Base-by-base conservation (phyloP, 2,888 invertebrate genomes). In the Schrankia costaestrigalis region DNA sequence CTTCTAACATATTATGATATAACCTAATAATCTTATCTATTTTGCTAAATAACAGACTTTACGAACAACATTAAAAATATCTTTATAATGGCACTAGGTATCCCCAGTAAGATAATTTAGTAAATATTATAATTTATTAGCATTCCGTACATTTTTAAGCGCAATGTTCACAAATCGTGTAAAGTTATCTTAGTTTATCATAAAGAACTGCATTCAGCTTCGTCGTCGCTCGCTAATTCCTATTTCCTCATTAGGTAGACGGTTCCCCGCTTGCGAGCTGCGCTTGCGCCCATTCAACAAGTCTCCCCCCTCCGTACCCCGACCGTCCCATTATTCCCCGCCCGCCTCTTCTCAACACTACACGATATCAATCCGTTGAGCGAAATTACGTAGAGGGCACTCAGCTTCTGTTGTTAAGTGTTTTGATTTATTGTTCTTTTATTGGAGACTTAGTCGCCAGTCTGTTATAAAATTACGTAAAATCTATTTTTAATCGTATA, bases 371-470 rank as follows among this genome's bases (percentile, higher is more conserved):
- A 61, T 59, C 66, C 62, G 66, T 56, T 55, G 40, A 67, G 74
- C 69, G 55, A 81, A 81, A 78, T 82, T 75, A 73, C 64, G 63
- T 63, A 63, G 65, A 79, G 71, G 76, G 75, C 76, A 77, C 78
- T 81, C 76, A 63, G 61, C 68, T 66, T 54, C 59, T 55, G 68
- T n/a, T n/a, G n/a, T 61, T 56, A 71, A 81, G 69, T 78, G 78
- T 81, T 83, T 75, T 81, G 85, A 85, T 84, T 85, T 86, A 84
- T 80, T 74, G 76, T 62, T 66, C 78, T 78, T 83, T 83, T 85
- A 80, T 81, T 80, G 72, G 64, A 62, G 69, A 69, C 72, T 75
- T 67, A 63, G 64, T 66, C 60, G 62, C 52, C 56, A 47, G 46
- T 52, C 58, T 53, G 31, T 48, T 65, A 57, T 66, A 65, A 63